Conservation (phyloP, 92 coral and sea anemone species). For the Desmophyllum pertusum region DNA sequence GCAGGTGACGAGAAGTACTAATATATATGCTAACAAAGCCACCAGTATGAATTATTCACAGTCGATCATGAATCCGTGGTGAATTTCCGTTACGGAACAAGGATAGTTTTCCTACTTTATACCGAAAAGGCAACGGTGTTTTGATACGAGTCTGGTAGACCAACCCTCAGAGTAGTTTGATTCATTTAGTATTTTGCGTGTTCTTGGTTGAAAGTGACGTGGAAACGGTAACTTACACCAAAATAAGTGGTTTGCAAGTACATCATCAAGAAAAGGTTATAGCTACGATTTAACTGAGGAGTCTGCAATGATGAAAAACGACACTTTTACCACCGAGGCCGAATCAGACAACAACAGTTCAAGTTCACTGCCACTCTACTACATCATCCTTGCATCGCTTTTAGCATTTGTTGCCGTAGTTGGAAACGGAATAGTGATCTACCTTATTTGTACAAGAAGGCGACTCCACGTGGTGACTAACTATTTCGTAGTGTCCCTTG, state of each 20-base stretch:
- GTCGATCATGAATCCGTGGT: neutral
- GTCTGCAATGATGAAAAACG: neutral
- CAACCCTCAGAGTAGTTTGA: neutral
- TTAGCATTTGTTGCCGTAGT: constrained; percentile 36
- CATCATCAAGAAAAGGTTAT: neutral
- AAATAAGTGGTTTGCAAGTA: neutral
- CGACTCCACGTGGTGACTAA: constrained; percentile 54
- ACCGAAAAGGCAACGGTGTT: neutral
- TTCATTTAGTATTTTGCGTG: neutral
- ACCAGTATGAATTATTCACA: neutral
- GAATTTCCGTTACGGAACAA: neutral
- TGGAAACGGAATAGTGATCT: constrained; percentile 58
- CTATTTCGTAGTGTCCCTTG: constrained; percentile 57
- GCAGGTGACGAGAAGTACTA: constrained; percentile 12
- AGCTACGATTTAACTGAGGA: no score
- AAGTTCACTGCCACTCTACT: constrained; percentile 6
- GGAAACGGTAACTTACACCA: neutral
- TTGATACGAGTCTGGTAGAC: neutral
- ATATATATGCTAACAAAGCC: neutral
- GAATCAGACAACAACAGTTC: neutral
- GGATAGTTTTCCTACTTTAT: neutral
- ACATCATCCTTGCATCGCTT: constrained; percentile 29
- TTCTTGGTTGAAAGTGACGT: neutral
- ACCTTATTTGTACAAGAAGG: constrained; percentile 35
- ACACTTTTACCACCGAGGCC: neutral